These are phyloP conservation scores for Mixornis gularis DNA, from an alignment of 2,113 vertebrate genomes.

Conservation along the genomic window DNA sequence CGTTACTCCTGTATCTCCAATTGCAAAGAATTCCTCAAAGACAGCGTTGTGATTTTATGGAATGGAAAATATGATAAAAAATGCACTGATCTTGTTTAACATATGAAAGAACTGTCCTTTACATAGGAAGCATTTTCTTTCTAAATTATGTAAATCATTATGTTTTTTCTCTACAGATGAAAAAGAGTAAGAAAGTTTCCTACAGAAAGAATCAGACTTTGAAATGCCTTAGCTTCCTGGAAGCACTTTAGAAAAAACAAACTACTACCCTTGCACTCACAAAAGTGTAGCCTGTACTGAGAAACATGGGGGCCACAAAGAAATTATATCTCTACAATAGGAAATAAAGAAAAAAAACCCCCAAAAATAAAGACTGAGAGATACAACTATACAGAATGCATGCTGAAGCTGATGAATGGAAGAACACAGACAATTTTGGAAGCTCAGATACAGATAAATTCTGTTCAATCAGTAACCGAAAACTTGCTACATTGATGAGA, in stretches of 20 bases:
- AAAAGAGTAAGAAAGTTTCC: not conserved
- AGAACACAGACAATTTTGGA: not conserved
- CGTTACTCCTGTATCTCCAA: not conserved
- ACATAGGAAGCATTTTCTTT: not conserved
- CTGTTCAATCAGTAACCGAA: not conserved
- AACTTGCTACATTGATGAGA: not conserved
- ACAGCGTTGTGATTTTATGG: not conserved
- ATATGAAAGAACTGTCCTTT: slow-evolving; percentile 2
- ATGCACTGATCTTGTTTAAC: not conserved
- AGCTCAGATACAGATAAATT: not conserved
- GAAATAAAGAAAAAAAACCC: not conserved
- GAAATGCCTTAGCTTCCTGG: not conserved
- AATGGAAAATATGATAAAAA: slow-evolving; percentile 19
- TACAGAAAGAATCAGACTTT: not conserved
- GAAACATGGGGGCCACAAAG: not conserved
- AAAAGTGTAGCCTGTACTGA: not conserved
- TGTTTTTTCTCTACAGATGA: not conserved
- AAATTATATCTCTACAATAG: not conserved
- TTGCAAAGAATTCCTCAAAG: slow-evolving; percentile 24
- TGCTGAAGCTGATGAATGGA: not conserved
- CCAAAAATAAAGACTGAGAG: not conserved
- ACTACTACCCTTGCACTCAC: not conserved
- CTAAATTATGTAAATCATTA: not conserved
- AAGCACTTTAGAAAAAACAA: not conserved
- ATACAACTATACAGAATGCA: not conserved